Evolutionary conservation across 2,888 invertebrate species (phyloP).

Genomic region (Alcis repandata): DNA sequence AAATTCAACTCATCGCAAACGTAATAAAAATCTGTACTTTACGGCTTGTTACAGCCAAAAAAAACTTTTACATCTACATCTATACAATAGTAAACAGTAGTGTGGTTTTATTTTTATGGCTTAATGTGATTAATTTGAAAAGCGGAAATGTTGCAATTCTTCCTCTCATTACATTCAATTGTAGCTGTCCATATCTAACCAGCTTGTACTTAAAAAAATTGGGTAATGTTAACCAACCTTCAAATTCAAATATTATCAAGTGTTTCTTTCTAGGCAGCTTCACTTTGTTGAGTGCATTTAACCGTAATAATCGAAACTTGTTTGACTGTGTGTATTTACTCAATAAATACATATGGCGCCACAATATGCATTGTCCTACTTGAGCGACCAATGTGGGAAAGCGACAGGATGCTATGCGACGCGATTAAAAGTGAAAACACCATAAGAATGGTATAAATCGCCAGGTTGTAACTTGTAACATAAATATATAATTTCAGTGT

Average conservation of each 20-base stretch:
- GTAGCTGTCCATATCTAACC: background rate
- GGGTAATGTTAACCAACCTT: conserved; percentile 1
- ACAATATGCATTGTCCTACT: background rate
- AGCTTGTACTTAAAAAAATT: conserved; percentile 3
- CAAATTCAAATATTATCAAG: conserved; percentile 8
- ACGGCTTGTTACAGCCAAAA: no score
- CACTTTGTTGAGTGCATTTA: conserved; percentile 10
- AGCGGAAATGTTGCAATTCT: background rate
- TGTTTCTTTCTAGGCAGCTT: conserved; percentile 4
- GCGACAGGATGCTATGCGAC: background rate
- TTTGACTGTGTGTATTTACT: background rate
- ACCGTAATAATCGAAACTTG: conserved; percentile 15
- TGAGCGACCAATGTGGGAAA: background rate
- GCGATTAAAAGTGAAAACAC: background rate
- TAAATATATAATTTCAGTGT: no score
- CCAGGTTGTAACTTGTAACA: no score
- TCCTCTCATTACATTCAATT: conserved; percentile 4
- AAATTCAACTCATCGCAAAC: no score
- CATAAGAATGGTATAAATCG: no score
- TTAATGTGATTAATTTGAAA: background rate
- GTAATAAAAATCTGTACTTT: no score
- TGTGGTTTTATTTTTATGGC: no score
- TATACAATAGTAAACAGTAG: no score
- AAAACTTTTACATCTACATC: no score
- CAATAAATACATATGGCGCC: conserved; percentile 3